These are phyloP conservation scores for Archips crataeganus DNA, from an alignment of 2,888 invertebrate species.

Conservation along the genomic window DNA sequence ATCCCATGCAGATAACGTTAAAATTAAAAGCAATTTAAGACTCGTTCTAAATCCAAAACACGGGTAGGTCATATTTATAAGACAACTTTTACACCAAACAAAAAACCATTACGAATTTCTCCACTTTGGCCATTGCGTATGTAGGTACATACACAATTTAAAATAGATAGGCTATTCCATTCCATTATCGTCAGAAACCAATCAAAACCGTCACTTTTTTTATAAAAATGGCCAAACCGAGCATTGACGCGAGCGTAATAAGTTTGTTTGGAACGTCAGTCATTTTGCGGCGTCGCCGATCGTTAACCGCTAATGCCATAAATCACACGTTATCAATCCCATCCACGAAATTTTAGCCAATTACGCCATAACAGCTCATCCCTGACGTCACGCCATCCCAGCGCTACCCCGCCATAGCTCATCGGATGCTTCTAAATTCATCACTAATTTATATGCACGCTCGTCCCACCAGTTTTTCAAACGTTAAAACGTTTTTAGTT, in stretches of 20 bases:
- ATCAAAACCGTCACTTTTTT: constrained; percentile 9
- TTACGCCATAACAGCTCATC: constrained; percentile 63
- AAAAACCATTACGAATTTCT: not conserved
- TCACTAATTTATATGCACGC: constrained; percentile 41
- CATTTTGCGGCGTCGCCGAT: constrained; percentile 51
- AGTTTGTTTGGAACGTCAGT: constrained; percentile 46
- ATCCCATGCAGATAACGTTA: too few relatives aligned
- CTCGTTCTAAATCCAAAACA: too few relatives aligned
- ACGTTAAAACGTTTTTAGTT: not conserved
- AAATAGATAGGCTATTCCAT: not conserved
- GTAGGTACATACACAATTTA: not conserved
- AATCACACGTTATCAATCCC: constrained; percentile 80
- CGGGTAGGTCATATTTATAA: too few relatives aligned
- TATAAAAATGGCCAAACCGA: constrained; percentile 2
- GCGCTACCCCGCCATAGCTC: constrained; percentile 17
- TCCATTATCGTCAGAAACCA: constrained; percentile 2
- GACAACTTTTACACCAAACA: not conserved
- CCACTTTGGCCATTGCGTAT: not conserved
- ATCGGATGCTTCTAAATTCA: constrained; percentile 38
- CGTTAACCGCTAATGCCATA: constrained; percentile 70
- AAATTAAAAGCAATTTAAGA: too few relatives aligned
- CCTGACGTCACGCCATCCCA: constrained; percentile 51
- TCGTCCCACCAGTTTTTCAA: constrained; percentile 22
- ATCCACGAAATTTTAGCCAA: constrained; percentile 76
- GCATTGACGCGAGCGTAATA: constrained; percentile 21